phyloP scores from a whole-genome alignment of 2,113 vertebrate species.

The Oncorhynchus tshawytscha region DNA sequence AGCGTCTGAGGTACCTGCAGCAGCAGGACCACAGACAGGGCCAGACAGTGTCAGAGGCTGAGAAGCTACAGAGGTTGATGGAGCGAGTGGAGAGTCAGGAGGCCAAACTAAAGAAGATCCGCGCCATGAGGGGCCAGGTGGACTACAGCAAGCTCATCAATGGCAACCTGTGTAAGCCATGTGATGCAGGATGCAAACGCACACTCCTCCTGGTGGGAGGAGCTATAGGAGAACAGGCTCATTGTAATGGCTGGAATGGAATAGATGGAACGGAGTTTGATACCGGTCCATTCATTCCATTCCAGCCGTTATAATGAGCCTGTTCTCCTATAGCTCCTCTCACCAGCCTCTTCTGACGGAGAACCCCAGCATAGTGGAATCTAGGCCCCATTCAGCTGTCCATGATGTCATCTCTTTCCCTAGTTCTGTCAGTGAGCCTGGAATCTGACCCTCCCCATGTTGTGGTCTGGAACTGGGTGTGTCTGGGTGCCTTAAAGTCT shows the following conservation, averaged over 20 bases:
- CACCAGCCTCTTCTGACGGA: too few species aligned
- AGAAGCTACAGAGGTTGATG: slow-evolving; percentile 93
- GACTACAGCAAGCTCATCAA: slow-evolving; percentile 98
- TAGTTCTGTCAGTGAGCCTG: not conserved
- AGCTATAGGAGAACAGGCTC: too few species aligned
- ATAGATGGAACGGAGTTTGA: too few species aligned
- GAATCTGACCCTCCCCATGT: slow-evolving; percentile 2
- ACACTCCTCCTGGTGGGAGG: not conserved
- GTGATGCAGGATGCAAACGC: not conserved
- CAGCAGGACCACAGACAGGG: slow-evolving; percentile 63
- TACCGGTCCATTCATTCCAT: not conserved
- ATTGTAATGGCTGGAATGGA: too few species aligned
- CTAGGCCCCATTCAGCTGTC: not conserved
- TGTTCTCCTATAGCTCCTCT: too few species aligned
- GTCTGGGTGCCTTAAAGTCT: not conserved
- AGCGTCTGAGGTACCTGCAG: slow-evolving; percentile 87
- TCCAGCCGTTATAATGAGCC: too few species aligned
- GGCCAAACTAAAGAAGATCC: slow-evolving; percentile 94
- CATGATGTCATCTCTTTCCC: slow-evolving; percentile 1
- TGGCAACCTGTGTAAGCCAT: slow-evolving; percentile 87
- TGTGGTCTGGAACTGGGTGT: not conserved
- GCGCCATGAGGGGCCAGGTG: slow-evolving; percentile 94
- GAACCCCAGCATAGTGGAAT: not conserved
- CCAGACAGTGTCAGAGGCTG: slow-evolving; percentile 80
- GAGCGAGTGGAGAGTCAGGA: slow-evolving; percentile 95